Percentiles rank a stretch among this genome's conserved stretches.
These are phyloP conservation scores for Apamea crenata DNA, from an alignment of 2,888 invertebrate genomes.

Conservation along the genomic window DNA sequence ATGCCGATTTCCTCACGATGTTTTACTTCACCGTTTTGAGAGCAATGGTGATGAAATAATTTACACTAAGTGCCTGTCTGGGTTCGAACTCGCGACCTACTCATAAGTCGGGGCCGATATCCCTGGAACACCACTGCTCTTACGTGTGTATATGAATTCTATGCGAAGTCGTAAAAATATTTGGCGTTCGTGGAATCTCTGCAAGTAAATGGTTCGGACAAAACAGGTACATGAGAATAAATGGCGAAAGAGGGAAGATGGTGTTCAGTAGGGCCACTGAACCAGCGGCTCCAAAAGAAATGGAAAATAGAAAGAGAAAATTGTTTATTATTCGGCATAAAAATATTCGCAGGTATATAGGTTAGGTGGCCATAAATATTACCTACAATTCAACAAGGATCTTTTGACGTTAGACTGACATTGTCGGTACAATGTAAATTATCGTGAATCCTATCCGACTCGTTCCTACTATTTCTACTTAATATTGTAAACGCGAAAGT, in stretches of 20 bases:
- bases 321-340: not conserved
- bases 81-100: too few relatives aligned
- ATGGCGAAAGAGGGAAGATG: constrained; percentile 34
- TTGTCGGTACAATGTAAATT: too few relatives aligned
- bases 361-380: not conserved
- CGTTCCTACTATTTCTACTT: too few relatives aligned
- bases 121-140: too few relatives aligned
- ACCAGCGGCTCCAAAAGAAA: not conserved
- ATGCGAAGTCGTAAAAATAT: constrained; percentile 13
- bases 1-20: too few relatives aligned
- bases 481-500: too few relatives aligned
- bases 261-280: not conserved
- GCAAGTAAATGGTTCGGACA: constrained; percentile 26
- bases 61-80: too few relatives aligned
- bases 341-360: not conserved
- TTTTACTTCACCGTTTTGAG: too few relatives aligned
- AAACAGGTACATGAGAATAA: constrained; percentile 45
- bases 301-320: not conserved
- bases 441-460: too few relatives aligned
- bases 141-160: not conserved
- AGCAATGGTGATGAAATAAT: too few relatives aligned
- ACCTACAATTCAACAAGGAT: not conserved
- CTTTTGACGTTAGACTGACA: not conserved
- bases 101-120: too few relatives aligned
- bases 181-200: constrained; percentile 21